Conservation (phyloP, 1,140 invertebrate species). For the Ostrea denselamellosa region DNA sequence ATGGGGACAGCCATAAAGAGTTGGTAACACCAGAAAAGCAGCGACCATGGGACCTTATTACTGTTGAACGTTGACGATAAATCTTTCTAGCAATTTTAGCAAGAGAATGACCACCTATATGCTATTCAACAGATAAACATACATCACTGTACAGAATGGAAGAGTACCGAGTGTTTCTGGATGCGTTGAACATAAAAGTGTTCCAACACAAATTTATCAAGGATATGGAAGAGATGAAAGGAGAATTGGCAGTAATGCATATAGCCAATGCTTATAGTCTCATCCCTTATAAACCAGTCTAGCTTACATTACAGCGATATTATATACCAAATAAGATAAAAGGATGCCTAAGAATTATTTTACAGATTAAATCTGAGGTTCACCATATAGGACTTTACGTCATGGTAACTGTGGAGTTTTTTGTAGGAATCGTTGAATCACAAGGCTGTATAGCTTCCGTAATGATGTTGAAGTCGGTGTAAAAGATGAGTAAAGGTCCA, state of each 20-base stretch:
- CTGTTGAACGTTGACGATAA: conserved; percentile 1
- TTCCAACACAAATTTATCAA: conserved; percentile 44
- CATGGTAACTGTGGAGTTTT: no score
- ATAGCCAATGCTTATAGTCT: background rate
- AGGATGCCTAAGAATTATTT: background rate
- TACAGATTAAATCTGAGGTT: background rate
- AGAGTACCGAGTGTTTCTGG: conserved; percentile 48
- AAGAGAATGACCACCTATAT: conserved; percentile 45
- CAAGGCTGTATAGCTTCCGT: conserved; percentile 43
- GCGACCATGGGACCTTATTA: background rate
- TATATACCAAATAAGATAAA: conserved; percentile 31
- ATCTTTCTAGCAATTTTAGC: conserved; percentile 3
- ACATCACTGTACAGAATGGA: conserved; percentile 56
- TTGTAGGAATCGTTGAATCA: no score
- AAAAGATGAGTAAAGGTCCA: conserved; percentile 47
- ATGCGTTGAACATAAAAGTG: conserved; percentile 47
- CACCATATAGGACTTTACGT: no score
- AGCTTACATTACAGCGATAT: conserved; percentile 32
- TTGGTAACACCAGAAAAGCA: conserved; percentile 16
- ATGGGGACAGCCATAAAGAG: conserved; percentile 43
- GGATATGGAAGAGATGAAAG: conserved; percentile 54
- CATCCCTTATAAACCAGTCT: conserved; percentile 41
- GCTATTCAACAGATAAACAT: conserved; percentile 43
- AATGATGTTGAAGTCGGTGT: conserved; percentile 41
- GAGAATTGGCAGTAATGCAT: conserved; percentile 33